These are phyloP conservation scores for Adelphocoris suturalis DNA, from an alignment of 2,888 invertebrate genomes.

Conservation along the genomic window DNA sequence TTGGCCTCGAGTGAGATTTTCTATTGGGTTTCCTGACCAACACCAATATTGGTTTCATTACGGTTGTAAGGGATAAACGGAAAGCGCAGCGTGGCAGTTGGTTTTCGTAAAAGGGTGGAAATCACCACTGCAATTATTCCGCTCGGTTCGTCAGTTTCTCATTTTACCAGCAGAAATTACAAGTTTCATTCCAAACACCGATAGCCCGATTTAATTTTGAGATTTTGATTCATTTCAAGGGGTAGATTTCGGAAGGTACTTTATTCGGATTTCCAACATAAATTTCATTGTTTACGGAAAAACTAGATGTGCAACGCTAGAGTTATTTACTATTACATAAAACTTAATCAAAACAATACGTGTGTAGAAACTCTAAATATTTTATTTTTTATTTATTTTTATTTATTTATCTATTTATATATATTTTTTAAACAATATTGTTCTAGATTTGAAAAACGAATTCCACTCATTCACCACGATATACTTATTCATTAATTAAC, in stretches of 20 bases:
- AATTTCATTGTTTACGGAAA: no score
- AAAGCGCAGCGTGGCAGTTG: not conserved
- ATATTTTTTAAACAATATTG: no score
- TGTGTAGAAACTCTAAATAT: no score
- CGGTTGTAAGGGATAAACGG: not conserved
- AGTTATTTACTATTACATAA: no score
- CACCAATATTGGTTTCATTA: slow-evolving; percentile 14
- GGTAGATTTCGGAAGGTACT: not conserved
- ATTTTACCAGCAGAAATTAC: not conserved
- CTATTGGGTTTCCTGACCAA: not conserved
- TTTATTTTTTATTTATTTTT: no score
- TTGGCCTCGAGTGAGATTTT: not conserved
- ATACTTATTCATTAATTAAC: no score
- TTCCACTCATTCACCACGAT: no score
- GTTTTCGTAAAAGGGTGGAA: not conserved
- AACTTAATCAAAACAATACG: no score
- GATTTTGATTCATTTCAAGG: not conserved
- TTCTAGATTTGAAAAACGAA: no score
- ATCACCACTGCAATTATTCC: not conserved
- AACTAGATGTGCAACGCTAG: no score
- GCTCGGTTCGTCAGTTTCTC: not conserved
- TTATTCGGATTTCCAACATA: no score
- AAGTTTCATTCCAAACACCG: not conserved
- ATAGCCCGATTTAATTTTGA: not conserved
- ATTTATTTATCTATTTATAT: no score